These are phyloP conservation scores for Cyphomyrmex costatus DNA, from an alignment of 1,140 invertebrate species.

Conservation along the genomic window DNA sequence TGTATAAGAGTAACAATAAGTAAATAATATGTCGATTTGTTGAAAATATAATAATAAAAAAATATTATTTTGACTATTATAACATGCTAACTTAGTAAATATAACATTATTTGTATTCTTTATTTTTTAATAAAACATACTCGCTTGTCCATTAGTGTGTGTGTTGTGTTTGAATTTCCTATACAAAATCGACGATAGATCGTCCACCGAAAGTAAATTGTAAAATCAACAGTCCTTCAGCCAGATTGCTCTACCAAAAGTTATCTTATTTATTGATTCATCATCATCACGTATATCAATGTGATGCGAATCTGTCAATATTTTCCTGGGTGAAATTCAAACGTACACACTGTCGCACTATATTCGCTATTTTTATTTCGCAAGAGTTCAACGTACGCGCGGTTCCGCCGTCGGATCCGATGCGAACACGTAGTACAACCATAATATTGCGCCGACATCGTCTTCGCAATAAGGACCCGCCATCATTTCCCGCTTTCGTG, in stretches of 20 bases:
- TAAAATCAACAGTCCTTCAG: neutral
- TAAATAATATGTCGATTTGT: slow-evolving; percentile 13
- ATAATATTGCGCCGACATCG: slow-evolving; percentile 38
- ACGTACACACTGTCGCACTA: neutral
- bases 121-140: neutral
- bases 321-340: slow-evolving; percentile 18
- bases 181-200: slow-evolving; percentile 29
- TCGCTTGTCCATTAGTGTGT: neutral
- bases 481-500: slow-evolving; percentile 25
- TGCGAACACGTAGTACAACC: slow-evolving; percentile 34
- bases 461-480: neutral
- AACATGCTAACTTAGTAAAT: neutral
- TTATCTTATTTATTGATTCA: slow-evolving; percentile 32
- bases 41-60: slow-evolving; percentile 28
- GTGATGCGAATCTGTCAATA: slow-evolving; percentile 21
- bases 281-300: neutral
- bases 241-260: slow-evolving; percentile 13
- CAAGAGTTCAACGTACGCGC: neutral
- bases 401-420: neutral
- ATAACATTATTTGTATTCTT: slow-evolving; percentile 6
- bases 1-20: too few species aligned
- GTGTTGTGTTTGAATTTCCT: neutral
- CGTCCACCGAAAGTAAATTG: slow-evolving; percentile 30
- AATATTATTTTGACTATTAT: slow-evolving; percentile 14
- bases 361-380: slow-evolving; percentile 25